phyloP scores from a whole-genome alignment of 2,113 vertebrate species.

The Microtus pennsylvanicus region DNA sequence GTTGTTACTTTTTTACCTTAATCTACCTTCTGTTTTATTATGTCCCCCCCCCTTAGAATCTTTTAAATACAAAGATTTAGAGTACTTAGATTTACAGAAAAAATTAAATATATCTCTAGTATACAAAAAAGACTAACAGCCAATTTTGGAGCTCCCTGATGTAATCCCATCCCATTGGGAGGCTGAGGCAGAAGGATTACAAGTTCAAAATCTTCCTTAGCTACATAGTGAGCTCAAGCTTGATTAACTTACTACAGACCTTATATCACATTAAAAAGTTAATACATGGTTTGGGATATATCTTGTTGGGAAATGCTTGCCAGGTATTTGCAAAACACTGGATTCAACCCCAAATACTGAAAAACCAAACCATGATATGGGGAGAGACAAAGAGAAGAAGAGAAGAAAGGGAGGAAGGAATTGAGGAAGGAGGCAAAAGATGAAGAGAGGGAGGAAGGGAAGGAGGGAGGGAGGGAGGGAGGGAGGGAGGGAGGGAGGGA shows the following conservation, averaged over 20 bases:
- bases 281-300: background rate
- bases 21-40: background rate
- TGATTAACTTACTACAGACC: background rate
- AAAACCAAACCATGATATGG: background rate
- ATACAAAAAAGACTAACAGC: background rate
- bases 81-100: background rate
- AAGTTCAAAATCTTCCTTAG: background rate
- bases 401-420: too few species aligned
- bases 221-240: background rate
- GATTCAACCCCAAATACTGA: background rate
- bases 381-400: background rate
- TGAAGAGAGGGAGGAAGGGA: too few species aligned
- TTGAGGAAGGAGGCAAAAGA: too few species aligned
- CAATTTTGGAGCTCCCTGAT: background rate
- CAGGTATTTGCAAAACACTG: background rate
- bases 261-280: background rate
- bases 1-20: background rate
- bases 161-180: background rate
- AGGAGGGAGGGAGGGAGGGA: too few species aligned
- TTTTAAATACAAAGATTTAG: background rate
- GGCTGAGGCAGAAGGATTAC: background rate
- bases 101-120: background rate
- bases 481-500: rapidly evolving
- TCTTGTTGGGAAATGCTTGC: background rate
- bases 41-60: background rate